Conservation (phyloP, 2,888 invertebrate genomes). For the Stenichneumon culpator region DNA sequence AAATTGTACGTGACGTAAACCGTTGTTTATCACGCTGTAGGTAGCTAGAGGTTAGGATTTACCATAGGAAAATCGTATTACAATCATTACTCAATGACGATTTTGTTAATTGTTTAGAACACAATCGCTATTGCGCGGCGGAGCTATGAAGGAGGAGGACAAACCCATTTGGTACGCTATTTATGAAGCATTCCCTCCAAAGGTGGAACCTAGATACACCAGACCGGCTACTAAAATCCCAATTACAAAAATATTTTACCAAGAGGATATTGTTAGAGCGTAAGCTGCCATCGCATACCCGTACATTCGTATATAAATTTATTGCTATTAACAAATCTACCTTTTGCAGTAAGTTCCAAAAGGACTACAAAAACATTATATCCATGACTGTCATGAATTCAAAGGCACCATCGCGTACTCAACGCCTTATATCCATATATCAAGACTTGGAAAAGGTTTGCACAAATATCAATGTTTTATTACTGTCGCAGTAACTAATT, state of each 20-base stretch:
- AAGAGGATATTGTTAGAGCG: conserved; percentile 94
- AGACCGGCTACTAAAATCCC: conserved; percentile 88
- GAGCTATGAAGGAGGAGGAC: conserved; percentile 93
- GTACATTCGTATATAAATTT: not conserved
- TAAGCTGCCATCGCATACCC: conserved; percentile 85
- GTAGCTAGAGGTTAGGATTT: conserved; percentile 27
- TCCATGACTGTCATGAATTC: conserved; percentile 87
- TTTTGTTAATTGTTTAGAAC: conserved; percentile 86
- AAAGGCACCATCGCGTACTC: conserved; percentile 87
- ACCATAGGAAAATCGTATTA: not conserved
- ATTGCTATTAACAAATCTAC: conserved; percentile 31
- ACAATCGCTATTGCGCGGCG: conserved; percentile 91
- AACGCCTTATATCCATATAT: conserved; percentile 88
- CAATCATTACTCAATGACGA: not conserved
- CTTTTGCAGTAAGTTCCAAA: conserved; percentile 89
- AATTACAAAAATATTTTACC: conserved; percentile 91
- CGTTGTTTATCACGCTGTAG: not conserved
- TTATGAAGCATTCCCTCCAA: conserved; percentile 96
- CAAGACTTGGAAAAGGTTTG: conserved; percentile 86
- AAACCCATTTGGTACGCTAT: conserved; percentile 97
- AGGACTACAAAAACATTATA: conserved; percentile 87
- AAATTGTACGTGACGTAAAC: not conserved
- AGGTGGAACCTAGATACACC: conserved; percentile 92
- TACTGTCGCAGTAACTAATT: conserved; percentile 11
- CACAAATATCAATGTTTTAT: not conserved